phyloP scores from a whole-genome alignment of 2,797 vertebrate species.

The Catostomus latipinnis region DNA sequence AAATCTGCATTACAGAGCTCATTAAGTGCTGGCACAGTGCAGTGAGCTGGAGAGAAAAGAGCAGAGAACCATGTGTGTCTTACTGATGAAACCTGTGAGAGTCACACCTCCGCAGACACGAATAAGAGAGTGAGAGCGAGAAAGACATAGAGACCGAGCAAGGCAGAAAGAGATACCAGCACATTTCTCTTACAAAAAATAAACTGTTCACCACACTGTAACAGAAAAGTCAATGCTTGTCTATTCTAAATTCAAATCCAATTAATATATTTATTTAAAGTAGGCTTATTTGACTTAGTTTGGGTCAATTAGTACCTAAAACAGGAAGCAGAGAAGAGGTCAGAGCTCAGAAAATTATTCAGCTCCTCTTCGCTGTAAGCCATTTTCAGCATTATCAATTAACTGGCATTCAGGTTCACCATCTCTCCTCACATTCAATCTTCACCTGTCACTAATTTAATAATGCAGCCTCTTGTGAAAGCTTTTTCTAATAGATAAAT shows the following conservation, averaged over 20 bases:
- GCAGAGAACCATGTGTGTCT: slow-evolving; percentile 45
- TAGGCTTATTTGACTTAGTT: background rate
- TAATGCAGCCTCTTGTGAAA: slow-evolving; percentile 26
- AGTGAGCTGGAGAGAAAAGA: slow-evolving; percentile 50
- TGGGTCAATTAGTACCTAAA: background rate
- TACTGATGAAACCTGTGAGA: slow-evolving; percentile 37
- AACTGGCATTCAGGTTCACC: background rate
- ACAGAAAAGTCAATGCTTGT: background rate
- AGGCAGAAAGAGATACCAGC: background rate
- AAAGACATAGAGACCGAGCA: too few species aligned
- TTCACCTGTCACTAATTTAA: slow-evolving; percentile 22
- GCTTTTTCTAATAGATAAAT: slow-evolving; percentile 30
- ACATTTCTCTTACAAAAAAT: background rate
- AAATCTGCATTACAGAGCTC: slow-evolving; percentile 53
- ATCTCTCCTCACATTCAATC: background rate
- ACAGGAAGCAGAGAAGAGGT: slow-evolving; percentile 1
- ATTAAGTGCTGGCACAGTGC: slow-evolving; percentile 53
- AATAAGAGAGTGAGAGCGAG: background rate
- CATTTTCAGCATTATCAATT: slow-evolving; percentile 3
- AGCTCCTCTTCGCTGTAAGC: background rate
- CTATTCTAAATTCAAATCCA: background rate
- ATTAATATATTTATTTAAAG: background rate
- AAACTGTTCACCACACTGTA: background rate
- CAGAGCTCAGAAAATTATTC: background rate
- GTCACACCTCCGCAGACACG: slow-evolving; percentile 14